phyloP scores from a whole-genome alignment of 2,888 invertebrate species.

The Lydus trimaculatus region DNA sequence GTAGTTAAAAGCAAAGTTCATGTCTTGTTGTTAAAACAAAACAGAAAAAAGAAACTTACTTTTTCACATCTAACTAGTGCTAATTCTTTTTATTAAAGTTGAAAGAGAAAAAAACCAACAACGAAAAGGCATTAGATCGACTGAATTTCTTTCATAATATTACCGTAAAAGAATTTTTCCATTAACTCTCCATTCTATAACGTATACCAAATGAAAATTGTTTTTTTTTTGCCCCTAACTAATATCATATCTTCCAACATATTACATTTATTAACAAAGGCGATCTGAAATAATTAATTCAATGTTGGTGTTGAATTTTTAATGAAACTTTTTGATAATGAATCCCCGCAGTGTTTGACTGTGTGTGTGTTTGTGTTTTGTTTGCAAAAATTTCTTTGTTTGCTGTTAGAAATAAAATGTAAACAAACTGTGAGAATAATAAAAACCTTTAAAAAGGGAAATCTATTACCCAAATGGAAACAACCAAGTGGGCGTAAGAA shows the following conservation, averaged over 20 bases:
- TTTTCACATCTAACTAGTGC: too few relatives aligned
- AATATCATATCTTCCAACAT: too few relatives aligned
- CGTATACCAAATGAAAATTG: too few relatives aligned
- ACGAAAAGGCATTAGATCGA: neutral
- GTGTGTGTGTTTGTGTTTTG: too few relatives aligned
- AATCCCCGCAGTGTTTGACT: too few relatives aligned
- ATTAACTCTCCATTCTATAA: neutral
- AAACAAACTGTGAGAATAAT: neutral
- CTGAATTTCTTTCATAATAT: neutral
- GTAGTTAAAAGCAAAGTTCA: too few relatives aligned
- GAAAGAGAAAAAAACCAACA: neutral
- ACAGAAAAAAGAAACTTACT: too few relatives aligned
- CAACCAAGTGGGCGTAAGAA: neutral
- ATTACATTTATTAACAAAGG: too few relatives aligned
- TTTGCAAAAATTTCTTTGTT: neutral
- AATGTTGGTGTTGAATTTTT: neutral
- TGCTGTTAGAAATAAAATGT: neutral
- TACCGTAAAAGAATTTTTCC: neutral
- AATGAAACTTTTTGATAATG: neutral
- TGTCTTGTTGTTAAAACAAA: too few relatives aligned
- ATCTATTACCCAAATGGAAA: neutral
- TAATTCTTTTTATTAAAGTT: too few relatives aligned
- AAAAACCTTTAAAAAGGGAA: neutral
- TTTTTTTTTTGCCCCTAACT: too few relatives aligned
- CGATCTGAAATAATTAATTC: neutral